phyloP scores from a whole-genome alignment of 2,888 invertebrate species.

The Caenorhabditis japonica region DNA sequence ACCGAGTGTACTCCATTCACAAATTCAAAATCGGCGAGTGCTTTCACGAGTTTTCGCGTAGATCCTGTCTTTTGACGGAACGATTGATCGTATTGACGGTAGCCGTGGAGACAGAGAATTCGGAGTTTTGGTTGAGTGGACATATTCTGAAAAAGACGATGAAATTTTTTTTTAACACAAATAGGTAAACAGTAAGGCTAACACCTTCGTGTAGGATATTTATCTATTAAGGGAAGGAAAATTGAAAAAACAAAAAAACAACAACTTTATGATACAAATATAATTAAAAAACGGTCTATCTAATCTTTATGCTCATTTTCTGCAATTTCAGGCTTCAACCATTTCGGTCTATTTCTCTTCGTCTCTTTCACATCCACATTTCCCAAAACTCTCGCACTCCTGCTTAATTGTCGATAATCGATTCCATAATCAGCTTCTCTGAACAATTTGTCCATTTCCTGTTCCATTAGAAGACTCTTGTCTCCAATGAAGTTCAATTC shows the following conservation, averaged over 20 bases:
- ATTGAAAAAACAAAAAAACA: background rate
- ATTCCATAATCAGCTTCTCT: constrained; percentile 61
- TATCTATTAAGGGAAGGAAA: too few species aligned
- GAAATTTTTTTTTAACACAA: background rate
- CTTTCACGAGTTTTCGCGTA: constrained; percentile 67
- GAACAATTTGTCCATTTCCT: constrained; percentile 61
- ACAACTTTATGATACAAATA: constrained; percentile 6
- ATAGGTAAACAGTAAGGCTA: too few species aligned
- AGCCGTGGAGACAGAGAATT: constrained; percentile 75
- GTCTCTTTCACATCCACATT: constrained; percentile 20
- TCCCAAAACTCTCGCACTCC: constrained; percentile 51
- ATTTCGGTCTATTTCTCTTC: constrained; percentile 12
- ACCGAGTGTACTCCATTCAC: constrained; percentile 55
- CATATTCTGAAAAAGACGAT: constrained; percentile 17
- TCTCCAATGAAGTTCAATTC: constrained; percentile 56
- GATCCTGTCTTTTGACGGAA: constrained; percentile 74
- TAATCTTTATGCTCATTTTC: background rate
- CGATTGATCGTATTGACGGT: constrained; percentile 71
- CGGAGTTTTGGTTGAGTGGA: constrained; percentile 50
- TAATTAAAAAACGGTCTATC: background rate
- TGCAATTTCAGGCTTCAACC: constrained; percentile 2
- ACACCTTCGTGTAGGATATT: too few species aligned
- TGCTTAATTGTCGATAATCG: constrained; percentile 55
- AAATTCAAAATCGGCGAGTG: constrained; percentile 64
- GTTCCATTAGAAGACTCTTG: constrained; percentile 39